These are phyloP conservation scores for Urocitellus parryii DNA, from an alignment of 2,113 vertebrate species.

Conservation along the genomic window DNA sequence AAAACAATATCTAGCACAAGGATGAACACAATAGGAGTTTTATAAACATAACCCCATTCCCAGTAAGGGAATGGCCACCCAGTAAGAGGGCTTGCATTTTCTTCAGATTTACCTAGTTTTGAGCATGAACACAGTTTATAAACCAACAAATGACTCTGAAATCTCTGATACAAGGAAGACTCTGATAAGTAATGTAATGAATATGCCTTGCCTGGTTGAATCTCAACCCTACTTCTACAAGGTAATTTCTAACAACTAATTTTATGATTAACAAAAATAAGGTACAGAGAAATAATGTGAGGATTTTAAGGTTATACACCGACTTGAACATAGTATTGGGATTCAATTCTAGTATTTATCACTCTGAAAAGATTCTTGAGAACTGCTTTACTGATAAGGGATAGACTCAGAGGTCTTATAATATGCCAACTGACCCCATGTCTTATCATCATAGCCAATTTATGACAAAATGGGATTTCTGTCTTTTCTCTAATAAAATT, in stretches of 20 bases:
- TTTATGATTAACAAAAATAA: neutral
- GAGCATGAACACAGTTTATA: neutral
- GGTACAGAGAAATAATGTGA: neutral
- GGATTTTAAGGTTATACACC: neutral
- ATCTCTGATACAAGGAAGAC: neutral
- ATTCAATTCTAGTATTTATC: neutral
- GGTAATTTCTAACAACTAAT: neutral
- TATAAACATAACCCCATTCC: neutral
- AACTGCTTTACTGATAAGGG: neutral
- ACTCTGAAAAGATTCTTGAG: neutral
- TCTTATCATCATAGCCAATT: neutral
- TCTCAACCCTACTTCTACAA: neutral
- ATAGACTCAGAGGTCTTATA: neutral
- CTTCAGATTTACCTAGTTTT: neutral
- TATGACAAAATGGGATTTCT: slow-evolving; percentile 3
- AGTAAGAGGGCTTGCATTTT: neutral
- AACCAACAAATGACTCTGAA: neutral
- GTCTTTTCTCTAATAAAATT: neutral
- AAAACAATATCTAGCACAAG: neutral
- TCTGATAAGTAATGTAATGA: neutral
- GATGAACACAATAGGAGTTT: neutral
- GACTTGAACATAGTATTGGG: neutral
- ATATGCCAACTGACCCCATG: neutral
- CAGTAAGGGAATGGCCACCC: neutral
- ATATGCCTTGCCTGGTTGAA: neutral